Base-by-base conservation (phyloP, 2,797 vertebrate genomes). In the Argentina silus region DNA sequence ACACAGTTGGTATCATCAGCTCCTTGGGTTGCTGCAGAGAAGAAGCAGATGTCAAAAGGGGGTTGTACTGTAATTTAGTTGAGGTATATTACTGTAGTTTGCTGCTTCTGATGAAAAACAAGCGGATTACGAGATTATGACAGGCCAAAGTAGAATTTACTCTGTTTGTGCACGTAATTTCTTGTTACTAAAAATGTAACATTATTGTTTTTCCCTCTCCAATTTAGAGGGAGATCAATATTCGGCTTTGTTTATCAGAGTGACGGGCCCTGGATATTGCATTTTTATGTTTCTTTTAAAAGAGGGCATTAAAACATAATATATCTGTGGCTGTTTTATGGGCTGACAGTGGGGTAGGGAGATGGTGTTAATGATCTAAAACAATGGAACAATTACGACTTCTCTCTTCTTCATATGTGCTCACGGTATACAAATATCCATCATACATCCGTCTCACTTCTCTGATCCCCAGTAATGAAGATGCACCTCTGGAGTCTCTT, bases 181-280 rank as follows among this genome's bases (percentile, higher is more conserved):
- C 91, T 93, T 93, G 92, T 94, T 93, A 92, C 91, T 90, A 85
- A 91, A 91, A 93, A 93, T 93, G 91, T 90, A 91, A 92, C 92
- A 92, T 93, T 94, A 94, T 94, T 95, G 92, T 89, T 87, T 87
- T 82, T 73, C 74, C 78, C 68, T 71, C 88, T 92, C 91, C 93
- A 93, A 93, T 94, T 94, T 93, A 87, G 89, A 91, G 90, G 90
- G 81, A 91, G 89, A 94, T 94, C 93, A 94, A 94, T 94, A 94
- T 94, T 93, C 90, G 75, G 92, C 92, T 94, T 94, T 94, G 94
- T 95, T 94, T 94, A 94, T 94, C 92, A 93, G 91, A 91, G 89
- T 93, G 92, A 93, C 92, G 90, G 90, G 89, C 90, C 89, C 85
- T 90, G 87, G 92, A 93, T 94, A 94, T 95, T 94, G 89, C 93